Base-by-base conservation (phyloP, 2,888 invertebrate species). In the Aethes cnicana region DNA sequence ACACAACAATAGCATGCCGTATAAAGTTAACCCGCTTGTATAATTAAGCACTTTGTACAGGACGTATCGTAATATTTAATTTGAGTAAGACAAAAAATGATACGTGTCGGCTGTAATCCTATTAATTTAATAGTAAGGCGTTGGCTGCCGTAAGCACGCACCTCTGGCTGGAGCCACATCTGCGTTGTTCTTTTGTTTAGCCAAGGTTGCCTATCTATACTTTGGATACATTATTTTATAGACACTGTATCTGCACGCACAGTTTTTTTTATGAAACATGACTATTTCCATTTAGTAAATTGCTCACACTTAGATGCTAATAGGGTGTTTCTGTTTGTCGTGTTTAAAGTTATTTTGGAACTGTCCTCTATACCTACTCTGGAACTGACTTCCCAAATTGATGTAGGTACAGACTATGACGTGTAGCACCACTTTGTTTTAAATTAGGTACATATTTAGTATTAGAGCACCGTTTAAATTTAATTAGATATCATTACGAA, bases 181-280 rank as follows among this genome's bases (percentile, higher is more conserved):
- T 78, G 75, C 64, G 74, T 68, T 69, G 69, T 74, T 67, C 69
- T 58, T 70, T 74, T 70, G 69, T 73, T 66, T 55, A 55, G 54
- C 64, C 72, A 77, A 80, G 77, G 77, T 68, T 73, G 74, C 64
- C 59, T 55, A 53, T 57, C 58, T 55, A 36, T 42, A 53, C 43
- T 18, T 48, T 8, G 11, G 35, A 20, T 41, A 28, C 41, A 20
- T 48, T 54, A 39, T 54, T 30, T 46, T 33, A 47, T 43, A 42
- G 23, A 21, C 20, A 32, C 21, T 11, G 35, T 41, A 11, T 25
- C 20, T 7, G 12, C 4, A 46, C 21, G 53, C 17, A 39, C 44
- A 37, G 16, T 44, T 39, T 37, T 30, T 33, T 21, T 21, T 18
- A 37, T 43, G 36, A 50, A 44, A 50, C 37, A 37, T 44, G 50